Conservation (phyloP, 1,140 invertebrate genomes). For the Cydia splendana region DNA sequence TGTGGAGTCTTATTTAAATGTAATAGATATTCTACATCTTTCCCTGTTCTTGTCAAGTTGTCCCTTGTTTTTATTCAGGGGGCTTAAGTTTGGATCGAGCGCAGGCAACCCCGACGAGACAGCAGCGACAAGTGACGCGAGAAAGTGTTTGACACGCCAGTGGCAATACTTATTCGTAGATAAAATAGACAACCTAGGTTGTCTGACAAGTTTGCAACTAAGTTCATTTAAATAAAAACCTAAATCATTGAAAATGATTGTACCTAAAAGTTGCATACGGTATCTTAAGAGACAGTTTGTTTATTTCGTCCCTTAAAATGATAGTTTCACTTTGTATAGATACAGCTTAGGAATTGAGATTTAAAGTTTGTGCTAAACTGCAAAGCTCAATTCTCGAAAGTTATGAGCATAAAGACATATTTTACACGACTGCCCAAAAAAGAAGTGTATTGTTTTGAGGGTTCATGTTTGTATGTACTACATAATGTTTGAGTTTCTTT, state of each 20-base stretch:
- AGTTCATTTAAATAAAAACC: background rate
- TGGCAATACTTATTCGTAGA: background rate
- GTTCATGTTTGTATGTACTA: too few relatives aligned
- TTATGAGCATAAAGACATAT: too few relatives aligned
- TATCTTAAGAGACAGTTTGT: background rate
- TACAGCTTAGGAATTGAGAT: too few relatives aligned
- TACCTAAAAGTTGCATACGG: too few relatives aligned
- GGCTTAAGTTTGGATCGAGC: constrained; percentile 7
- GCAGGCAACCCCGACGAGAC: background rate
- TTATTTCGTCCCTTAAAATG: background rate
- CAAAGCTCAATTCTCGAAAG: too few relatives aligned
- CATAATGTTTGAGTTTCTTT: too few relatives aligned
- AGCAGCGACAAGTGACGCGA: constrained; percentile 11
- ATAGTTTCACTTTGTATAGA: too few relatives aligned
- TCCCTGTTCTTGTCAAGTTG: constrained; percentile 16
- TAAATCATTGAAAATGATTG: too few relatives aligned
- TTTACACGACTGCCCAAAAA: too few relatives aligned
- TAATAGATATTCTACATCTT: background rate
- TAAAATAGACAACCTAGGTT: background rate
- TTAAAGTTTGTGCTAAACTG: too few relatives aligned
- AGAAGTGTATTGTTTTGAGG: too few relatives aligned
- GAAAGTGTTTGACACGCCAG: background rate
- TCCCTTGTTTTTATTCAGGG: constrained; percentile 26
- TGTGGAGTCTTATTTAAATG: background rate
- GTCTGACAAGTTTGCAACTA: background rate